Conservation (phyloP, 2,113 vertebrate genomes). For the Tragelaphus imberbis region DNA sequence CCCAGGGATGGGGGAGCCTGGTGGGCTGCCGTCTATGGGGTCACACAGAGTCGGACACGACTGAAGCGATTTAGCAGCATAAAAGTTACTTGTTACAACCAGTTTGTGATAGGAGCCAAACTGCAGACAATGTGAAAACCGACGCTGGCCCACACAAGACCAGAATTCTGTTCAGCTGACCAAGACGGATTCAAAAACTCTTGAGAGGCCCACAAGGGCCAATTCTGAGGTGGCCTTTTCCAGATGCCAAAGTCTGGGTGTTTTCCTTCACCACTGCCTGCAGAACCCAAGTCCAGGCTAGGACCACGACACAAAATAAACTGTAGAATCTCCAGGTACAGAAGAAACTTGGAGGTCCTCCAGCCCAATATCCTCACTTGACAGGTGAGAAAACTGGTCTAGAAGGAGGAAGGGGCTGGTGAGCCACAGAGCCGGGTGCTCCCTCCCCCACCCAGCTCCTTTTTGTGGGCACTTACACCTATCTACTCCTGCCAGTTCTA, state of each 20-base stretch:
- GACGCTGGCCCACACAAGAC: not conserved
- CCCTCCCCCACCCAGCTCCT: not conserved
- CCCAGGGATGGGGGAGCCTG: too few species aligned
- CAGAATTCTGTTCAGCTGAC: not conserved
- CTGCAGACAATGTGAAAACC: not conserved
- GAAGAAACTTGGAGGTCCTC: not conserved
- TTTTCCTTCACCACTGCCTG: not conserved
- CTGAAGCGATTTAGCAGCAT: not conserved
- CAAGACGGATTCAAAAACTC: too few species aligned
- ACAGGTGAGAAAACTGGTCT: not conserved
- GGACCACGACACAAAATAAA: not conserved
- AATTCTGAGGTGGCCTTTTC: not conserved
- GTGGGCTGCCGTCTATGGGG: too few species aligned
- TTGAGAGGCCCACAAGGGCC: rapidly evolving
- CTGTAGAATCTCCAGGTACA: not conserved
- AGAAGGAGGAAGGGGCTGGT: not conserved
- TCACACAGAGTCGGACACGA: too few species aligned
- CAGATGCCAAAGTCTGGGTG: not conserved
- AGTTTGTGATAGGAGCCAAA: not conserved
- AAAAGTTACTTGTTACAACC: not conserved
- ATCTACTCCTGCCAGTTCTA: not conserved
- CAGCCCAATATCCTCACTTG: not conserved
- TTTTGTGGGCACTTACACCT: not conserved
- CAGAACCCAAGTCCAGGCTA: not conserved
- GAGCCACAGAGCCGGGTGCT: rapidly evolving